Evolutionary conservation across 1,140 invertebrate genomes (phyloP).

Genomic region (Drosophila oshimai): DNA sequence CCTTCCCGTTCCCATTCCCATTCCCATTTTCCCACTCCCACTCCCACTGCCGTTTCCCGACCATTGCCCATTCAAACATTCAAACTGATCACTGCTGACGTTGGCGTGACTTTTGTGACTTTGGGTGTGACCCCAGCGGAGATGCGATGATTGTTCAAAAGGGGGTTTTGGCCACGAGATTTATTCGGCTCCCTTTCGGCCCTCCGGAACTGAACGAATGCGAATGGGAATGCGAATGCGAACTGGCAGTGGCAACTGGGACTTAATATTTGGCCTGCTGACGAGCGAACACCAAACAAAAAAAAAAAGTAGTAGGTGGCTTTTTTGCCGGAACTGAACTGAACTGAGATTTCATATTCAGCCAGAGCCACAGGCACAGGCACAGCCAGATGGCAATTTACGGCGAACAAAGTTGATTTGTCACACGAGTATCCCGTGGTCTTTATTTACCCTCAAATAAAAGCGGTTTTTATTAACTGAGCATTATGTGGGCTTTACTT

Average conservation of each 20-base stretch:
- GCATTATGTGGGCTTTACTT: neutral
- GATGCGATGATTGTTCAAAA: constrained; percentile 40
- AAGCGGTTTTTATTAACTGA: constrained; percentile 23
- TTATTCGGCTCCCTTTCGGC: too few species aligned
- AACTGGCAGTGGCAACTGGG: too few species aligned
- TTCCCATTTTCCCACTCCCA: neutral
- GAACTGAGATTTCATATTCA: constrained; percentile 37
- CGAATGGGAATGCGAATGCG: too few species aligned
- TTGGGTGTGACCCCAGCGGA: constrained; percentile 40
- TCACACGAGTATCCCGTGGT: constrained; percentile 29
- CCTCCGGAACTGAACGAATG: too few species aligned
- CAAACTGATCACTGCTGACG: constrained; percentile 42
- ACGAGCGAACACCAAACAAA: neutral
- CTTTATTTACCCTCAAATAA: constrained; percentile 33
- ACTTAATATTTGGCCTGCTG: neutral
- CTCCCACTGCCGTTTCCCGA: neutral
- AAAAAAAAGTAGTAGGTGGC: neutral
- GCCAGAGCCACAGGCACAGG: too few species aligned
- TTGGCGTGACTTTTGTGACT: constrained; percentile 43
- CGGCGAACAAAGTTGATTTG: constrained; percentile 31
- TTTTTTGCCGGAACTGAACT: constrained; percentile 16
- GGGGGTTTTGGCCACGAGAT: constrained; percentile 31
- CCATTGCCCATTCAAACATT: constrained; percentile 2
- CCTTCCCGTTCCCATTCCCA: neutral
- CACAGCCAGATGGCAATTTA: constrained; percentile 30